These are phyloP conservation scores for Aleiodes sp. DNA, from an alignment of 1,140 invertebrate genomes.

Conservation along the genomic window DNA sequence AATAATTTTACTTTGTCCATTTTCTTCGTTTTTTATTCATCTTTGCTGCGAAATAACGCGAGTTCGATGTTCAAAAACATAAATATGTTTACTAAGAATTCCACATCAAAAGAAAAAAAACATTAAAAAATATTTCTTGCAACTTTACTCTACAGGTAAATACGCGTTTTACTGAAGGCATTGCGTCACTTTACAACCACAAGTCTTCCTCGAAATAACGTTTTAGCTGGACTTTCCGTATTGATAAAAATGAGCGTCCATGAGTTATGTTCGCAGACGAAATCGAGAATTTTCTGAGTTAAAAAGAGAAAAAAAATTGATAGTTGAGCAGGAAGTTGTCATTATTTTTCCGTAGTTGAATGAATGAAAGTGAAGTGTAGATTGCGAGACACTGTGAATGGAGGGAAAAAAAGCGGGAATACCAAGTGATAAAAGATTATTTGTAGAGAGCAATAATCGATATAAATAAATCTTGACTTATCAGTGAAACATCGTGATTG, in stretches of 20 bases:
- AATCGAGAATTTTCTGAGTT: no score
- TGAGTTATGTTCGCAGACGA: no score
- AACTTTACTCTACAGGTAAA: neutral
- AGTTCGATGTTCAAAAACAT: no score
- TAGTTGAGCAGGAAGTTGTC: no score
- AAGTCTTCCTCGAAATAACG: neutral
- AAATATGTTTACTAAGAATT: no score
- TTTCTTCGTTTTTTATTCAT: no score
- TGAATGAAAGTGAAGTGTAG: neutral
- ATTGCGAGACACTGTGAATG: no score
- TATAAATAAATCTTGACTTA: neutral
- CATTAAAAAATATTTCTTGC: neutral
- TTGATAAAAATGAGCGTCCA: neutral
- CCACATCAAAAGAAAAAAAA: no score
- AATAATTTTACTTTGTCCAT: no score
- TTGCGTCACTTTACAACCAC: neutral
- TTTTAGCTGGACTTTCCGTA: neutral
- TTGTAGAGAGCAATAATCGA: neutral
- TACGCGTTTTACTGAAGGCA: neutral
- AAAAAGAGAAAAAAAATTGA: no score
- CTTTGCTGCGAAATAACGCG: no score
- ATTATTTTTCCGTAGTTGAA: neutral
- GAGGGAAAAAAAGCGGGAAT: neutral
- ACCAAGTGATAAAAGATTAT: neutral
- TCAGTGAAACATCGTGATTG: conserved; percentile 5